Conservation (phyloP, 2,797 vertebrate species). For the Pelodytes ibericus region DNA sequence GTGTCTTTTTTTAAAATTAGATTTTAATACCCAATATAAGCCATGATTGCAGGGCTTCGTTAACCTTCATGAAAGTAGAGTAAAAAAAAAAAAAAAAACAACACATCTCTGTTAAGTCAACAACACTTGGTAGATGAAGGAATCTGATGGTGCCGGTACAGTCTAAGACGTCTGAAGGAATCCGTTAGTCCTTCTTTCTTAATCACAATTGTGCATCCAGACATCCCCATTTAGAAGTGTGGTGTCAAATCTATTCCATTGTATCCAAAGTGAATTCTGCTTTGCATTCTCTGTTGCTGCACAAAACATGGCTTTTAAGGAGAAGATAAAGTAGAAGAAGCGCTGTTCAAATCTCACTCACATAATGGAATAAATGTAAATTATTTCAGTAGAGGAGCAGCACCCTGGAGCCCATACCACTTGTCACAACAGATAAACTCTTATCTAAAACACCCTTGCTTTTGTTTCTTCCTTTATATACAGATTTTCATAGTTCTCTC, state of each 20-base stretch:
- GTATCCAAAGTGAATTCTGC: conserved; percentile 3
- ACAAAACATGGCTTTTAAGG: conserved; percentile 25
- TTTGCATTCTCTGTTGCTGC: conserved; percentile 20
- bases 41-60: too few species aligned
- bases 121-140: too few species aligned
- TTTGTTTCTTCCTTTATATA: conserved; percentile 21
- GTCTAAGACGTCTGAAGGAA: neutral
- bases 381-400: conserved; percentile 46
- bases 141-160: too few species aligned
- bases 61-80: too few species aligned
- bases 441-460: conserved; percentile 25
- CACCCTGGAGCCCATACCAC: conserved; percentile 12
- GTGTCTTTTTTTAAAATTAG: too few species aligned
- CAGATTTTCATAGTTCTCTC: conserved; percentile 9
- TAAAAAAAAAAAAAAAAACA: too few species aligned
- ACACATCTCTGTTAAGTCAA: too few species aligned
- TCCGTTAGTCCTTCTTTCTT: neutral
- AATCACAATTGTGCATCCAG: neutral
- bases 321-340: conserved; percentile 29
- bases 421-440: conserved; percentile 32
- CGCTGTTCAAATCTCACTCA: conserved; percentile 47
- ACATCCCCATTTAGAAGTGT: neutral
- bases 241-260: neutral
- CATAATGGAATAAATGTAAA: conserved; percentile 38
- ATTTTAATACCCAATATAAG: too few species aligned